A percentile compares a stretch with the other conserved stretches of the same genome.
Conservation (phyloP, 2,113 vertebrate species). For the Haemorhous mexicanus region DNA sequence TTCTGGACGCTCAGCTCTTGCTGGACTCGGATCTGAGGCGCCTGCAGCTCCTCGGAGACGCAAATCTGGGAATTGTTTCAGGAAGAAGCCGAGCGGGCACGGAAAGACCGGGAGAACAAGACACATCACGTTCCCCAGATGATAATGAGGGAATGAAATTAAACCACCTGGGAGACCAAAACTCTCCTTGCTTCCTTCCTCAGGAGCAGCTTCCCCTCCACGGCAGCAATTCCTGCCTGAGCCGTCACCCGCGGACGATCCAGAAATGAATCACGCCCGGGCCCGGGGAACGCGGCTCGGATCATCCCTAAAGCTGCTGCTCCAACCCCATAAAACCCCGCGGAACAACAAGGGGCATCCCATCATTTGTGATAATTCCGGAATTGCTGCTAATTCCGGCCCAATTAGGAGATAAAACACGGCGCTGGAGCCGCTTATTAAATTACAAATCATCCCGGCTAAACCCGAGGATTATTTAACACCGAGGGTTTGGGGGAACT, state of each 20-base stretch:
- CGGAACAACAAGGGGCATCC: fast-evolving
- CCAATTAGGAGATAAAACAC: constrained; percentile 24
- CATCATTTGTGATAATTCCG: neutral
- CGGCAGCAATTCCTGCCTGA: neutral
- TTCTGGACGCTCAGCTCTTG: neutral
- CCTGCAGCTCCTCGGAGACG: neutral
- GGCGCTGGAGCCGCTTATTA: neutral
- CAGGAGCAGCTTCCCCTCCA: neutral
- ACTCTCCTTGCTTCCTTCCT: neutral
- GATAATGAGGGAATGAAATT: neutral
- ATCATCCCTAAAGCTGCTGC: neutral
- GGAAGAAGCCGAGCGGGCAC: neutral
- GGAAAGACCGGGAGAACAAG: constrained; percentile 24
- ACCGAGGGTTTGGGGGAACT: neutral
- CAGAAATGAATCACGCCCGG: neutral
- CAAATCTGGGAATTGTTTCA: neutral
- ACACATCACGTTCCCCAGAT: neutral
- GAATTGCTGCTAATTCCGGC: neutral
- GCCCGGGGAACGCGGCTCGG: fast-evolving
- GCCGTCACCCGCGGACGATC: fast-evolving
- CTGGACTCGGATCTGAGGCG: neutral
- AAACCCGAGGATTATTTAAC: constrained; percentile 23
- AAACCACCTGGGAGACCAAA: neutral
- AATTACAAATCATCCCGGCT: neutral
- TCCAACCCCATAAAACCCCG: neutral